Conservation (phyloP, 2,888 invertebrate genomes). For the Coenonympha glycerion region DNA sequence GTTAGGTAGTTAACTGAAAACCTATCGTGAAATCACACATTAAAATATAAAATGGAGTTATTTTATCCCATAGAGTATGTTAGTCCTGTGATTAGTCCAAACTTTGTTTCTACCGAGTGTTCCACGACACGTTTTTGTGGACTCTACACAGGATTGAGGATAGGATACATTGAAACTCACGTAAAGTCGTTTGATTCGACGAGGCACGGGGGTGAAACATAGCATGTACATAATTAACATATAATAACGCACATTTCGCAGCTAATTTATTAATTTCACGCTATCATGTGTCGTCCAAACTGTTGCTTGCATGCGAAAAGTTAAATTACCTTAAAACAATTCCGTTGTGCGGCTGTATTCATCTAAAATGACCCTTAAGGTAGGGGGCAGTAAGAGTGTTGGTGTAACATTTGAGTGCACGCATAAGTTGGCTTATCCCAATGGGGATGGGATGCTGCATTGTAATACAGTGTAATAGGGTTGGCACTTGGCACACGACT, state of each 20-base stretch:
- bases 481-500: neutral
- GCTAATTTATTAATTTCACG: neutral
- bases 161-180: too few relatives aligned
- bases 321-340: neutral
- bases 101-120: too few relatives aligned
- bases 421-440: neutral
- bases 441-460: constrained; percentile 11
- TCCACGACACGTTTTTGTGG: too few relatives aligned
- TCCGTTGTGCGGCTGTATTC: neutral
- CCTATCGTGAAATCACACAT: too few relatives aligned
- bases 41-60: too few relatives aligned
- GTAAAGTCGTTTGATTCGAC: too few relatives aligned
- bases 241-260: neutral
- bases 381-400: neutral
- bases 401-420: neutral
- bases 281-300: neutral
- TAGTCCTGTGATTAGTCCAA: too few relatives aligned
- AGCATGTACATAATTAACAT: neutral
- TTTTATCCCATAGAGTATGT: too few relatives aligned
- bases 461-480: constrained; percentile 1
- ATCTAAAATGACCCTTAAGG: neutral
- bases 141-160: too few relatives aligned
- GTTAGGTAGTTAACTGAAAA: too few relatives aligned
- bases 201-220: neutral
- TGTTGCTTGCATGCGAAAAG: constrained; percentile 12